Base-by-base conservation (phyloP, 2,113 vertebrate genomes). In the Thunnus thynnus region DNA sequence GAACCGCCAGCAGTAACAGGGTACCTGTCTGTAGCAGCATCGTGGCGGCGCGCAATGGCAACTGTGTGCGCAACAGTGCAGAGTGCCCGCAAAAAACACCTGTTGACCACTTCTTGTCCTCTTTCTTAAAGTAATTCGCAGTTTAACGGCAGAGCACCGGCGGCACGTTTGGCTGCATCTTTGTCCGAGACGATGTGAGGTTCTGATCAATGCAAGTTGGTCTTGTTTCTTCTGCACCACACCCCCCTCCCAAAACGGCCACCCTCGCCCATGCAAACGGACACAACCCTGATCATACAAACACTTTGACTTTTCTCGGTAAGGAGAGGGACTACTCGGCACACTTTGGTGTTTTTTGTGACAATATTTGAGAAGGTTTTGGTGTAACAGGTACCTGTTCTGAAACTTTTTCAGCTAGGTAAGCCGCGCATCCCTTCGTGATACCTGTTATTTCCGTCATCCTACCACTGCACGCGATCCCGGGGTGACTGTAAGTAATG, bases 111-210 rank as follows among this genome's bases (percentile, higher is more conserved):
- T 72, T 72, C 69, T 76, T 13, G 56, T 82, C 32, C 56, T 66
- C 55, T 71, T 57, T 72, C 61, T 75, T 82, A 81, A 14, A 65
- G 18, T 69, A 60, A 79, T 54, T 72, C 16, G 18, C n/a, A 5
- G 32, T 1, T 90, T 89, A 93, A 88, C 57, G 44, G 54, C 84
- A 69, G 92, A 93, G 91, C 84, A 48, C 80, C 22, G 74, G 61
- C 90, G 60, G 71, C 80, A 87, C 88, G 90, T 90, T 93, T 69
- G 78, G 85, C 90, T 87, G 90, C 93, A 96, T 95, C 92, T 95
- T 95, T 91, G 91, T 93, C 88, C 87, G 78, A 85, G 73, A 86
- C 89, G 94, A 89, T 94, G 72, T 96, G 95, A 93, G 79, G 61
- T 68, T 90, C 68, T 78, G 85, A 79, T 90, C 91, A 82, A 87